Base-by-base conservation (phyloP, 2,113 vertebrate species). In the Petrocephalus microphthalmus region DNA sequence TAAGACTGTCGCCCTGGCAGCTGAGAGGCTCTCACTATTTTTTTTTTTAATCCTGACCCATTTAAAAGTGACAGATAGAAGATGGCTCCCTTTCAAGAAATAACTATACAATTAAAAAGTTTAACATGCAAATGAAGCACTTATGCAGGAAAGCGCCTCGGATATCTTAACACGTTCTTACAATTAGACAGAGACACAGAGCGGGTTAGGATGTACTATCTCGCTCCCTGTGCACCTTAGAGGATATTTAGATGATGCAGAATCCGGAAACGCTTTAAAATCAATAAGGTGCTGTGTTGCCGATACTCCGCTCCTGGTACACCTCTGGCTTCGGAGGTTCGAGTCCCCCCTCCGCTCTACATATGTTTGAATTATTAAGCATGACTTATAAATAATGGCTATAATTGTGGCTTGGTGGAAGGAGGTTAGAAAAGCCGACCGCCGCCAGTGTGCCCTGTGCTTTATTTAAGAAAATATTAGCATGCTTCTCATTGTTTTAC, bases 201-300 rank as follows among this genome's bases (percentile, higher is more conserved):
- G 7, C 4, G 13, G 45, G 17, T 15, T 15, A 6, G 10, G 45
- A 74, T 85, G 20, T 22, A 85, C 49, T 89, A 13, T 90, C 22
- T 52, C 85, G 81, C 84, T 56, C 45, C 67, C 20, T 19, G 33
- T 88, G 81, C 53, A 71, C 89, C 89, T 91, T 92, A 92, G 89
- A 91, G 64, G 91, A 64, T 92, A 92, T 92, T 92, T 93, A 92
- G 93, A 92, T 67, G 81, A 85, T 87, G 91, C 71, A 42, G 78
- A 71, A 83, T 92, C 88, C 90, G 37, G 71, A 91, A 94, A 92
- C 92, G 91, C 91, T 92, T 90, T 90, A 87, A 90, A 92, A 93
- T 94, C 93, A 90, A 94, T 94, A 93, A 91, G n/a, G 64, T 89
- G 92, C 90, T 5, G 2, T 15, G 13, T 2, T 29, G 71, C 4